Evolutionary conservation across 1,140 invertebrate genomes (phyloP).

Genomic region (Atopsyche davidsoni): DNA sequence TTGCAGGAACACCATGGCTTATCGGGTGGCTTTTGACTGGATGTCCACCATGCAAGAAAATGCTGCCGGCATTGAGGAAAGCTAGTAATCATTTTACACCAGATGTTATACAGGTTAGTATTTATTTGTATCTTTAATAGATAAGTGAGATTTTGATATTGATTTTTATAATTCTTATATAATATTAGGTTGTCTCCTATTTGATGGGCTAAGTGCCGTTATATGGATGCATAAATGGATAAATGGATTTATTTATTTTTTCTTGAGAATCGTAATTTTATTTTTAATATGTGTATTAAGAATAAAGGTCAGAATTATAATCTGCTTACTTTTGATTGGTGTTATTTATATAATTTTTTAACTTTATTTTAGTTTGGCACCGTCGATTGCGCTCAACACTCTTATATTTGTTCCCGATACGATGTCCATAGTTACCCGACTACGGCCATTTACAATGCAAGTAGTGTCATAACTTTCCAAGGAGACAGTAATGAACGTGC

Average conservation of each 20-base stretch:
- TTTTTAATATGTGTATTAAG: not conserved
- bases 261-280: not conserved
- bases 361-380: slow-evolving; percentile 55
- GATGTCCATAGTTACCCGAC: slow-evolving; percentile 70
- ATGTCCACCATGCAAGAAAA: slow-evolving; percentile 75
- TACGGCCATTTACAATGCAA: slow-evolving; percentile 63
- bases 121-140: slow-evolving; percentile 7
- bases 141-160: not conserved
- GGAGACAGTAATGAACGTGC: slow-evolving; percentile 54
- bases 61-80: slow-evolving; percentile 68
- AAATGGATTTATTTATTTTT: not conserved
- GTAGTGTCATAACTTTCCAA: slow-evolving; percentile 51
- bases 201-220: too few species aligned
- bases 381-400: slow-evolving; percentile 55
- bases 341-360: not conserved
- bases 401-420: slow-evolving; percentile 51
- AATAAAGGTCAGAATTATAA: not conserved
- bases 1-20: slow-evolving; percentile 56
- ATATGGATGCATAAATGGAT: not conserved
- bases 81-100: slow-evolving; percentile 52
- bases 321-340: not conserved
- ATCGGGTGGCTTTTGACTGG: slow-evolving; percentile 79
- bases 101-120: slow-evolving; percentile 34
- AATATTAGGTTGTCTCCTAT: too few species aligned
- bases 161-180: not conserved